These are phyloP conservation scores for Orthosia gothica DNA, from an alignment of 2,888 invertebrate genomes.

Conservation along the genomic window DNA sequence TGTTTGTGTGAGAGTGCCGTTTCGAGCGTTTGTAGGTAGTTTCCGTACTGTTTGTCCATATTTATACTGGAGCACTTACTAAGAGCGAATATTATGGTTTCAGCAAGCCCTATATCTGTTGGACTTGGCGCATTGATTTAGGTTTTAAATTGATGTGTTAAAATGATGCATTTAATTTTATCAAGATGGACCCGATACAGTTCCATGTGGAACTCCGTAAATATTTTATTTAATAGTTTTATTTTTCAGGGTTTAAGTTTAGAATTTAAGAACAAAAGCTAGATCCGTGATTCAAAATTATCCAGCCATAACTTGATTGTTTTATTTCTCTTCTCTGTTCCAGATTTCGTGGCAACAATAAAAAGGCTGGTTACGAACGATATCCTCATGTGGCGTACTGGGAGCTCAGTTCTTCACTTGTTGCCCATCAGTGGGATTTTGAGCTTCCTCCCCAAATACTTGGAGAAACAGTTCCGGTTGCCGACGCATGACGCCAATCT, in stretches of 20 bases:
- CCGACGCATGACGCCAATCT: slow-evolving; percentile 97
- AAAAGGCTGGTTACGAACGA: slow-evolving; percentile 96
- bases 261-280: neutral
- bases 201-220: neutral
- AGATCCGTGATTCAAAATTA: neutral
- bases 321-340: slow-evolving; percentile 43
- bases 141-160: neutral
- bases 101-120: neutral
- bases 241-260: neutral
- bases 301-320: neutral
- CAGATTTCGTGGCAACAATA: slow-evolving; percentile 89
- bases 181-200: neutral
- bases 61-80: too few species aligned
- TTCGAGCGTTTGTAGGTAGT: too few species aligned
- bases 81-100: neutral
- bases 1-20: too few species aligned
- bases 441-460: slow-evolving; percentile 98
- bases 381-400: slow-evolving; percentile 97
- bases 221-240: neutral
- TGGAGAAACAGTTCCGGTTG: slow-evolving; percentile 97
- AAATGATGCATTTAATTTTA: neutral
- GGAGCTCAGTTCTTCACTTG: slow-evolving; percentile 97
- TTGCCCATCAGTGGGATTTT: slow-evolving; percentile 98
- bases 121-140: neutral
- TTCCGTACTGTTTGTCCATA: too few species aligned